A percentile compares a stretch with the other conserved stretches of the same genome.
Conservation (phyloP, 2,113 vertebrate genomes). For the Petrocephalus microphthalmus region DNA sequence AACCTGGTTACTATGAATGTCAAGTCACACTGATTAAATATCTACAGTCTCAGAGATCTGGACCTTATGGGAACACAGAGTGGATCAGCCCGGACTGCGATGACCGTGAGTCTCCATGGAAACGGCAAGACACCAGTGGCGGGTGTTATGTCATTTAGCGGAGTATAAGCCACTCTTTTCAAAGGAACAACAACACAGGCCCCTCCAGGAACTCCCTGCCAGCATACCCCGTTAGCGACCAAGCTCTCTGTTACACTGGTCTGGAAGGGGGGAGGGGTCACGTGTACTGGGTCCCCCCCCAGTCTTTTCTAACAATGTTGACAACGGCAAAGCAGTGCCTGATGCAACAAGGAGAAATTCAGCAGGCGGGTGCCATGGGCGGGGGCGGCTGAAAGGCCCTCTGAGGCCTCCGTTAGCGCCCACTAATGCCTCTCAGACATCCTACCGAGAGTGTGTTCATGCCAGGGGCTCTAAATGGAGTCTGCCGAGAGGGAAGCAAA, state of each 20-base stretch:
- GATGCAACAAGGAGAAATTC: conserved; percentile 15
- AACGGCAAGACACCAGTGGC: neutral
- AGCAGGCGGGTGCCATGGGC: neutral
- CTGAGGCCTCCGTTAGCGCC: neutral
- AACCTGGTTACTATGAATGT: neutral
- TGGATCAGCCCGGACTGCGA: neutral
- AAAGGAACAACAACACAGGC: neutral
- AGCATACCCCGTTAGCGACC: neutral
- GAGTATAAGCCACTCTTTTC: neutral
- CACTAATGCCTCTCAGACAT: neutral
- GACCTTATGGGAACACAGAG: neutral
- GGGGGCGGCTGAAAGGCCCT: neutral
- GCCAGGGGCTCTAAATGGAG: neutral
- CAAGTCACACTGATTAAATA: neutral
- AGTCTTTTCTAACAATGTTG: neutral
- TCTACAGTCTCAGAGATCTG: neutral
- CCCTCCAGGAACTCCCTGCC: neutral
- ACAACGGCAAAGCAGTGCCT: neutral
- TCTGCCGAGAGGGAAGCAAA: neutral
- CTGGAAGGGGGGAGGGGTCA: neutral
- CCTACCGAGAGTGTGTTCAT: neutral
- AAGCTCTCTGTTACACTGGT: neutral
- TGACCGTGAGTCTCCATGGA: neutral
- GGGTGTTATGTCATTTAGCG: neutral
- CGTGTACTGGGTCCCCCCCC: neutral